phyloP scores from a whole-genome alignment of 2,797 vertebrate genomes.

The Eupleurogrammus muticus region DNA sequence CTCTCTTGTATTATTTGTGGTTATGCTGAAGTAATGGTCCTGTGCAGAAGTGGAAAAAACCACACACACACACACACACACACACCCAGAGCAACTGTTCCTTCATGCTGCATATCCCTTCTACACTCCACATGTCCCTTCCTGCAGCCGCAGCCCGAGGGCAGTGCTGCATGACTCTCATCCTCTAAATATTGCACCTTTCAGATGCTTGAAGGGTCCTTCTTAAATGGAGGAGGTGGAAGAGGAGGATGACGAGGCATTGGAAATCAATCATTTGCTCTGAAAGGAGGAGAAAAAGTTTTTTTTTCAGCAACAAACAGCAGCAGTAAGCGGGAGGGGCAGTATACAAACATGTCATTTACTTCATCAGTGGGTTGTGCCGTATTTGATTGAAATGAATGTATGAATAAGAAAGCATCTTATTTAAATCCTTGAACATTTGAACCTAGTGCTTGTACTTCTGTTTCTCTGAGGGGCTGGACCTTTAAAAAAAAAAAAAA shows the following conservation, averaged over 20 bases:
- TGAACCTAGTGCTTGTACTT: too few species aligned
- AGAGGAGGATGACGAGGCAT: not conserved
- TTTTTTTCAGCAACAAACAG: not conserved
- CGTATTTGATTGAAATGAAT: slow-evolving; percentile 5
- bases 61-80: too few species aligned
- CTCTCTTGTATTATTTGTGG: too few species aligned
- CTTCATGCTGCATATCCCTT: slow-evolving; percentile 1
- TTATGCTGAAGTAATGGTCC: too few species aligned
- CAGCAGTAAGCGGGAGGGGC: slow-evolving; percentile 6
- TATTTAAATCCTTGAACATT: not conserved
- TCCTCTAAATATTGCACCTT: slow-evolving; percentile 40
- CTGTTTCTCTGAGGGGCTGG: too few species aligned
- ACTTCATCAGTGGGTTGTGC: slow-evolving; percentile 7
- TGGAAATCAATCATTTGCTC: slow-evolving; percentile 47
- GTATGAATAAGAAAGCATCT: not conserved
- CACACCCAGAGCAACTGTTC: too few species aligned
- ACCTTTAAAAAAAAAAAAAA: not conserved
- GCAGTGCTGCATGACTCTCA: slow-evolving; percentile 27
- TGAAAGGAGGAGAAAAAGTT: slow-evolving; percentile 27
- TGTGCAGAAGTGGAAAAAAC: too few species aligned
- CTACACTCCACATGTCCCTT: not conserved
- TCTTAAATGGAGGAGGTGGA: slow-evolving; percentile 27
- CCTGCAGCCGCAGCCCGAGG: slow-evolving; percentile 19
- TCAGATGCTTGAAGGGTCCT: slow-evolving; percentile 41
- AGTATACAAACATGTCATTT: not conserved